These are phyloP conservation scores for Bugula neritina DNA, from an alignment of 2,888 invertebrate genomes.

Conservation along the genomic window DNA sequence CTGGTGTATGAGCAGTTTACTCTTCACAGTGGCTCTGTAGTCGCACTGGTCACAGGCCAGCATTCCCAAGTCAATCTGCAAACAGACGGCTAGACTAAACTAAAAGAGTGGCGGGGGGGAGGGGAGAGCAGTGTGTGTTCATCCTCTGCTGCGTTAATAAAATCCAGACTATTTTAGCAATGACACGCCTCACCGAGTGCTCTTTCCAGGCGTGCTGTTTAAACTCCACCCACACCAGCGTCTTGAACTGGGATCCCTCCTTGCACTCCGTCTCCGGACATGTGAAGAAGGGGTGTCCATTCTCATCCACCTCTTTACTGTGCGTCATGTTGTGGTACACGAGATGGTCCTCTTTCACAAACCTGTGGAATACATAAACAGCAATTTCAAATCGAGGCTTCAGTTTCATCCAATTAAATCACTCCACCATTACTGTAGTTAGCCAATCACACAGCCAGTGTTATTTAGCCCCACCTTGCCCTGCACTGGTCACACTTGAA, in stretches of 20 bases:
- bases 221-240: conserved; percentile 63
- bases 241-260: conserved; percentile 55
- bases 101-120: too few species aligned
- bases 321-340: conserved; percentile 66
- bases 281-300: conserved; percentile 7
- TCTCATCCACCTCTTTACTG: conserved; percentile 33
- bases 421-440: too few species aligned
- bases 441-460: too few species aligned
- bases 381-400: too few species aligned
- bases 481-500: conserved; percentile 32
- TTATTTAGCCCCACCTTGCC: conserved; percentile 16
- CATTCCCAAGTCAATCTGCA: conserved; percentile 69
- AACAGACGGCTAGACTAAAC: too few species aligned
- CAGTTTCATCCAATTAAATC: too few species aligned
- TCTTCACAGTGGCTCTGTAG: conserved; percentile 53
- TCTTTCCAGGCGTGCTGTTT: conserved; percentile 66
- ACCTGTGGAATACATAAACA: conserved; percentile 39
- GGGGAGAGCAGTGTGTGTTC: too few species aligned
- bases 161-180: too few species aligned
- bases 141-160: too few species aligned
- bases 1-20: conserved; percentile 68
- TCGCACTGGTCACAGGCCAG: conserved; percentile 60
- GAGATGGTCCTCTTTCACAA: conserved; percentile 61
- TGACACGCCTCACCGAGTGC: conserved; percentile 60
- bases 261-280: conserved; percentile 54